These are phyloP conservation scores for Bombus superbus DNA, from an alignment of 1,140 invertebrate genomes.

Conservation along the genomic window DNA sequence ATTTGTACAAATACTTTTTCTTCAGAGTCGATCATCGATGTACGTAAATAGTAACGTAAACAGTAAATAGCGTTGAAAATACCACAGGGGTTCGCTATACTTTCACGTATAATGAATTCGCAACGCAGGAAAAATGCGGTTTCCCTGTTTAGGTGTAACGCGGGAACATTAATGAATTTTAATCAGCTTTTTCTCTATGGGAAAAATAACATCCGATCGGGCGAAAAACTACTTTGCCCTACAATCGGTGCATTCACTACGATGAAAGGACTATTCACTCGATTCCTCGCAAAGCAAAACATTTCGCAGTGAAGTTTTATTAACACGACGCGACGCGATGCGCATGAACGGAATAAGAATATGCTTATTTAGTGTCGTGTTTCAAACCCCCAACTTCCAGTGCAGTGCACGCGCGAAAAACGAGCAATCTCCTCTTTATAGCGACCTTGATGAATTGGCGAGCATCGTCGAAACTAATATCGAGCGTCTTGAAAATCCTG, in stretches of 20 bases:
- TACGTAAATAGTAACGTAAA: too few species aligned
- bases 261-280: conserved; percentile 58
- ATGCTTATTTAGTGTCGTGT: conserved; percentile 62
- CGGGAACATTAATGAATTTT: neutral
- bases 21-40: neutral
- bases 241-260: conserved; percentile 57
- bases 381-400: conserved; percentile 36
- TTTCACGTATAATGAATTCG: neutral
- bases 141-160: neutral
- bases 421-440: conserved; percentile 16
- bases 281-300: conserved; percentile 45
- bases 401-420: conserved; percentile 26
- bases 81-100: neutral
- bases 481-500: conserved; percentile 35
- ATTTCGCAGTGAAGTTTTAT: conserved; percentile 39
- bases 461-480: conserved; percentile 29
- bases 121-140: neutral
- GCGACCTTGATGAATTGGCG: conserved; percentile 13
- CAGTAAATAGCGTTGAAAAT: too few species aligned
- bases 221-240: conserved; percentile 10
- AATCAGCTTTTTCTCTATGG: neutral
- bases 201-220: neutral
- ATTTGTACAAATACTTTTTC: too few species aligned
- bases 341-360: conserved; percentile 32
- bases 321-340: neutral